Base-by-base conservation (phyloP, 2,113 vertebrate species). In the Nyctibius bracteatus region DNA sequence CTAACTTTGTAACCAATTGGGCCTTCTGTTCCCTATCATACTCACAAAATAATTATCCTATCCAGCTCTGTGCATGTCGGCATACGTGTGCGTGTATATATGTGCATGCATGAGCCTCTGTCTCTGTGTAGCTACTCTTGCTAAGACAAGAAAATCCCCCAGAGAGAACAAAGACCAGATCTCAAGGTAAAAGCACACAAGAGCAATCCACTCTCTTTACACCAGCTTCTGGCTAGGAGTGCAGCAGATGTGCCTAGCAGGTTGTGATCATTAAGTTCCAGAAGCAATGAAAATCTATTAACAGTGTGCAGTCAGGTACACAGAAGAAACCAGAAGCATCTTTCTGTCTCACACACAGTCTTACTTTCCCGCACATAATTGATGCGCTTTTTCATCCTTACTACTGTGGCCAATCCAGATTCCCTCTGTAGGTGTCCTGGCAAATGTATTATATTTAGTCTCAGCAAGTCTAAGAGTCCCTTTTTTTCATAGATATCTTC, bases 21-120 rank as follows among this genome's bases (percentile, higher is more conserved):
- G 5, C 6, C 6, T 70, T 85, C 39, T 74, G 1, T 33, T 73
- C 21, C 28, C 19, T 81, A 10, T n/a, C 23, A 35, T 39, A 18
- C 9, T 28, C 68, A 52, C 3, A 79, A 70, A 24, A 13, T 30
- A 70, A 33, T 61, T 52, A 39, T 19, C 12, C 6, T 37, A 8
- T 5, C 6, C 24, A 59, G 2, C 8, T 46, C 43, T 39, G 12
- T 37, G 5, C 6, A 9, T 11, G 11, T 35, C 2, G 3, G 4
- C 37, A 41, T 17, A 47, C 0, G 0, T 11, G 6, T 19, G 16
- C 12, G 14, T 22, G 11, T 1, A 1, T 31, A 21, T 4, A 6
- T 37, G 25, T 17, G 10, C 6, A 22, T 5, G 2, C 22, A 35
- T 24, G 18, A 81, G 20, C 30, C 28, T 73, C 24, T 57, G 6